Conservation (phyloP, 2,888 invertebrate species). For the Octodonta nipae region DNA sequence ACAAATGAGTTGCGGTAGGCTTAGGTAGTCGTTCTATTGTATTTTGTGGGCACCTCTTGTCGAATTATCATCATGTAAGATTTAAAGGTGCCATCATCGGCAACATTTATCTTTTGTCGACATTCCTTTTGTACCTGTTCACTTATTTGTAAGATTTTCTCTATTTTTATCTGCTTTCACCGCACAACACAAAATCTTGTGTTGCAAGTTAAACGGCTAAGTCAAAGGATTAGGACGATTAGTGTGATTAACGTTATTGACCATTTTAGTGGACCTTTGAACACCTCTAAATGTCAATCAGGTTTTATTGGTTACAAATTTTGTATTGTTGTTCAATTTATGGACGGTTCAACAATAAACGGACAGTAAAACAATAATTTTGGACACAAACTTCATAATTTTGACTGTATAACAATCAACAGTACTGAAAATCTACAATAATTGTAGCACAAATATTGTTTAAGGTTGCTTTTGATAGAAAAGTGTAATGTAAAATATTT, state of each 20-base stretch:
- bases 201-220: too few species aligned
- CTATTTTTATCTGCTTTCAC: constrained; percentile 1
- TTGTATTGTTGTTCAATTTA: not conserved
- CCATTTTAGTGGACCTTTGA: not conserved
- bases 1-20: constrained; percentile 24
- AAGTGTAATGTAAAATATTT: too few species aligned
- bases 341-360: too few species aligned
- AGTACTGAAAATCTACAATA: too few species aligned
- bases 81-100: constrained; percentile 23
- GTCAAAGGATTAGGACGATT: too few species aligned
- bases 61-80: constrained; percentile 27
- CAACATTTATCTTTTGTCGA: constrained; percentile 19
- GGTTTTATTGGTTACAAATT: not conserved
- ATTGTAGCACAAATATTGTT: too few species aligned
- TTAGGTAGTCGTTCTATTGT: constrained; percentile 20
- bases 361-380: too few species aligned
- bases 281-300: not conserved
- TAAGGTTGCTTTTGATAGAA: too few species aligned
- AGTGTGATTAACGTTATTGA: not conserved
- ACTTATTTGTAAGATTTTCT: constrained; percentile 9
- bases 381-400: too few species aligned
- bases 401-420: too few species aligned
- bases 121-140: constrained; percentile 11
- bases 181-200: constrained; percentile 2
- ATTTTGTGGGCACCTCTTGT: constrained; percentile 25